Conservation (phyloP, 1,140 invertebrate species). For the Bombus balteatus region DNA sequence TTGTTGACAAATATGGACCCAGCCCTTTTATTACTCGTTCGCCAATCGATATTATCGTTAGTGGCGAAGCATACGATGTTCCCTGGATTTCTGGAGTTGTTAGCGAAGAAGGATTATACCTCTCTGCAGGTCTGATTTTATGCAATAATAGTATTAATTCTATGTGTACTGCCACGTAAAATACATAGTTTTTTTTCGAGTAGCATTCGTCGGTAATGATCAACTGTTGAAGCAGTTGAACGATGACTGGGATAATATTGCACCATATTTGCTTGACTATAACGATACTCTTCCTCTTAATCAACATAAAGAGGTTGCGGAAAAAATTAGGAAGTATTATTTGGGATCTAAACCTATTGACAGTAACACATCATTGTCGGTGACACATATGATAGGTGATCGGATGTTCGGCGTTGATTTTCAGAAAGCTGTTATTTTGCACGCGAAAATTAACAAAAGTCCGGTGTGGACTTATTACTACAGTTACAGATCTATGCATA, state of each 20-base stretch:
- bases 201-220: slow-evolving; percentile 80
- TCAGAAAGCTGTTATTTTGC: not conserved
- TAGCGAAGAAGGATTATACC: slow-evolving; percentile 83
- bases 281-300: slow-evolving; percentile 4
- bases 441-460: not conserved
- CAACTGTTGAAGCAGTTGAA: slow-evolving; percentile 80
- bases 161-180: not conserved
- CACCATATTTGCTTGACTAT: slow-evolving; percentile 2
- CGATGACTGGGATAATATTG: slow-evolving; percentile 80
- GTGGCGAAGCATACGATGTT: slow-evolving; percentile 78
- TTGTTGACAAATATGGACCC: slow-evolving; percentile 78
- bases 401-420: not conserved
- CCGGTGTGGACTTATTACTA: slow-evolving; percentile 23
- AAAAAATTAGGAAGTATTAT: not conserved
- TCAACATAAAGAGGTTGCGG: not conserved
- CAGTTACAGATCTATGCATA: not conserved
- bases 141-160: not conserved
- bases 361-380: not conserved
- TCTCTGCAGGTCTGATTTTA: slow-evolving; percentile 78
- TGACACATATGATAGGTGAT: slow-evolving; percentile 11
- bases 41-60: slow-evolving; percentile 81
- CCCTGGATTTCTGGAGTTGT: slow-evolving; percentile 83
- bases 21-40: slow-evolving; percentile 82
- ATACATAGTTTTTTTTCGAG: not conserved
- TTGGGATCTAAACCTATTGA: not conserved